These are phyloP conservation scores for Colius striatus DNA, from an alignment of 2,113 vertebrate genomes.

Conservation along the genomic window DNA sequence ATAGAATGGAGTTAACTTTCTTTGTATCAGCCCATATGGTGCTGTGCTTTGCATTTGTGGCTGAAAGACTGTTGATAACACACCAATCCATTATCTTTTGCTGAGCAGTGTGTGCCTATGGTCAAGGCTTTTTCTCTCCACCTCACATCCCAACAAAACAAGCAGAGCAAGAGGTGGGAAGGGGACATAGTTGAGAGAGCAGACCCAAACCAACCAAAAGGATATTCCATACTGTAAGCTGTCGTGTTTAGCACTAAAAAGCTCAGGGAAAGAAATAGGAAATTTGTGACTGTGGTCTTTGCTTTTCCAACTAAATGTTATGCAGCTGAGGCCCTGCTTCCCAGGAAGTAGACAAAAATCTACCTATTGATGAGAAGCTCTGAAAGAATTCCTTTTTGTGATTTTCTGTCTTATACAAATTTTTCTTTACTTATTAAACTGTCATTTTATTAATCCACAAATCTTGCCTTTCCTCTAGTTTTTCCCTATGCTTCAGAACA, in stretches of 20 bases:
- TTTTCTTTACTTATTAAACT: background rate
- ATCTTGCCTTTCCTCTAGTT: background rate
- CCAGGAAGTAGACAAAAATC: background rate
- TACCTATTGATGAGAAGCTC: background rate
- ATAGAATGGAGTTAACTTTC: background rate
- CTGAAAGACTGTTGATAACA: background rate
- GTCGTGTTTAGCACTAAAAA: background rate
- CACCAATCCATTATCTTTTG: background rate
- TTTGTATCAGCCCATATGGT: fast-evolving
- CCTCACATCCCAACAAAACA: background rate
- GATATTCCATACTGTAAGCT: no score
- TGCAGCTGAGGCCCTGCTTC: background rate
- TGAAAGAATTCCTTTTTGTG: background rate
- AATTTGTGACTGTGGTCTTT: background rate
- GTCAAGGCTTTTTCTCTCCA: background rate
- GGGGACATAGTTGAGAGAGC: no score
- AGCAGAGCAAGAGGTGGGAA: background rate
- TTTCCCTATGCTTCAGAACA: background rate
- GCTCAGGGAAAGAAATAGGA: background rate
- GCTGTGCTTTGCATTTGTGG: background rate
- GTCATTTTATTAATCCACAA: background rate
- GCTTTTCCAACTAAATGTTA: background rate
- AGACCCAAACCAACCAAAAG: no score
- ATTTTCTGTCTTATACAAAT: background rate
- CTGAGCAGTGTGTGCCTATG: no score